These are phyloP conservation scores for Cremastinae sp. DNA, from an alignment of 2,888 invertebrate species.

Conservation along the genomic window DNA sequence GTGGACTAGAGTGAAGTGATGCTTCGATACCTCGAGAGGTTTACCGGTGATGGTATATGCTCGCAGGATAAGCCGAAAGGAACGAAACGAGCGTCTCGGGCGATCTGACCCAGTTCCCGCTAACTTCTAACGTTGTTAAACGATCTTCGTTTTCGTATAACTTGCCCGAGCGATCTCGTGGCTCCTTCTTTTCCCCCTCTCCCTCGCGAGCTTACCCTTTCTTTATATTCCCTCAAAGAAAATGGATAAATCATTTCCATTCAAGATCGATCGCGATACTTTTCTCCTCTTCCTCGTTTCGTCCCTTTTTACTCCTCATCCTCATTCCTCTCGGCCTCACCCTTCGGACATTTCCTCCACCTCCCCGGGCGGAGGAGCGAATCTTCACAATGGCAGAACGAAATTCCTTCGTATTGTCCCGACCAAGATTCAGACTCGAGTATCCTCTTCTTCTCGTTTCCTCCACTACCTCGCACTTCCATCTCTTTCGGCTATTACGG, in stretches of 20 bases:
- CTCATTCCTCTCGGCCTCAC: not conserved
- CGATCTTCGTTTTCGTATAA: slow-evolving; percentile 67
- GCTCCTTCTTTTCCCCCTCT: not conserved
- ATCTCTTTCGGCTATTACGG: slow-evolving; percentile 18
- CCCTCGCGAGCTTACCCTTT: slow-evolving; percentile 40
- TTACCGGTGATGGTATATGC: slow-evolving; percentile 10
- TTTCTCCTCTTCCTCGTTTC: not conserved
- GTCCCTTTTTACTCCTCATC: not conserved
- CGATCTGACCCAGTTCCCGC: slow-evolving; percentile 73
- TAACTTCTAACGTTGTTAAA: slow-evolving; percentile 73
- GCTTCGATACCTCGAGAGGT: slow-evolving; percentile 51
- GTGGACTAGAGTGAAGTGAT: slow-evolving; percentile 61
- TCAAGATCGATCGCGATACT: slow-evolving; percentile 49
- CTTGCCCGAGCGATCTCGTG: slow-evolving; percentile 53
- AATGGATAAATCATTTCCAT: slow-evolving; percentile 72
- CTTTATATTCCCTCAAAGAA: slow-evolving; percentile 61
- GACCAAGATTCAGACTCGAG: slow-evolving; percentile 37
- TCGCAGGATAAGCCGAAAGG: slow-evolving; percentile 47
- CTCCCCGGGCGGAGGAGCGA: not conserved
- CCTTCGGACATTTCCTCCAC: not conserved
- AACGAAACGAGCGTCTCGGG: slow-evolving; percentile 51
- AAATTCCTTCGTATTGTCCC: slow-evolving; percentile 58
- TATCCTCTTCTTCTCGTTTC: not conserved
- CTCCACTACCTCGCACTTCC: not conserved
- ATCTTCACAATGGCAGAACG: slow-evolving; percentile 45